These are phyloP conservation scores for Bombus vancouverensis DNA, from an alignment of 1,140 invertebrate genomes.

Conservation along the genomic window DNA sequence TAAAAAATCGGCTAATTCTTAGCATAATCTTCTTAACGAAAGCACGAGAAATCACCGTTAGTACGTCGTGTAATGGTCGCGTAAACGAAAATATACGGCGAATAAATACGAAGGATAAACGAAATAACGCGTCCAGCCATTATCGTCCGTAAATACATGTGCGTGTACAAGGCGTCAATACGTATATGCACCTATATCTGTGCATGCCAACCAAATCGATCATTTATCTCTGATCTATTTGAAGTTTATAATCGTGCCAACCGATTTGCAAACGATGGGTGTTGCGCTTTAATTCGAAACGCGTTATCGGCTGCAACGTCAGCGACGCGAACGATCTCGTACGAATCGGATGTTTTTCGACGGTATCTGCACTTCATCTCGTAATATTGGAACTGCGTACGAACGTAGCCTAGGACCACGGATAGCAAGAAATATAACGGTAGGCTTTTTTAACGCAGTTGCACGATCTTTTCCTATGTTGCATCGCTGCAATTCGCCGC, in stretches of 20 bases:
- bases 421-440: not conserved
- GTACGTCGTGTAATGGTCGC: not conserved
- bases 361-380: not conserved
- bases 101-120: constrained; percentile 18
- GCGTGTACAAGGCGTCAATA: too few species aligned
- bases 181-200: not conserved
- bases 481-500: not conserved
- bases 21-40: too few species aligned
- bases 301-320: constrained; percentile 47
- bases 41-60: not conserved
- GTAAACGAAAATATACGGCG: not conserved
- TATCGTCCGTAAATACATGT: constrained; percentile 5
- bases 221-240: constrained; percentile 38
- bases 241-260: constrained; percentile 34
- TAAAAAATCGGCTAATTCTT: not conserved
- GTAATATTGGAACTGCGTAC: constrained; percentile 12
- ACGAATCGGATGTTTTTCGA: constrained; percentile 19
- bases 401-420: not conserved
- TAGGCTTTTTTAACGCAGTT: constrained; percentile 2
- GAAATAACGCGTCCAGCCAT: constrained; percentile 14
- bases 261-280: not conserved
- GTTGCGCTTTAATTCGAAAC: constrained; percentile 43
- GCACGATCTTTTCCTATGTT: not conserved
- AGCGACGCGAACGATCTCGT: constrained; percentile 4
- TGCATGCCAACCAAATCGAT: not conserved